Percentiles rank a stretch among this genome's conserved stretches.
These are phyloP conservation scores for Artibeus jamaicensis DNA, from an alignment of 2,797 vertebrate genomes.

Conservation along the genomic window DNA sequence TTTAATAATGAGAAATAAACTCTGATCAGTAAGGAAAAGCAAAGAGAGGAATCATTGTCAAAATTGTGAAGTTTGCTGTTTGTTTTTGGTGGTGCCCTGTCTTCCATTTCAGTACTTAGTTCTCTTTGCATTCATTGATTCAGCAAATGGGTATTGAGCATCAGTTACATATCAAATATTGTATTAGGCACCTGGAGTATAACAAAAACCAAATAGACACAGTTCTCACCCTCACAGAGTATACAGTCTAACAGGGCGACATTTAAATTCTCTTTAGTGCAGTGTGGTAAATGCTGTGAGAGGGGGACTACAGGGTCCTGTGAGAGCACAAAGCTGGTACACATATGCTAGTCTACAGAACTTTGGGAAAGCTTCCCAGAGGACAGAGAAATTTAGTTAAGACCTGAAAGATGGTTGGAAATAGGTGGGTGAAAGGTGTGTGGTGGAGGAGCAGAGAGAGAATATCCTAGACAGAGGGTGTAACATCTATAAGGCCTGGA, in stretches of 20 bases:
- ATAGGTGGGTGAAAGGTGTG: background rate
- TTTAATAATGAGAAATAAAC: background rate
- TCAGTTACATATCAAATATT: background rate
- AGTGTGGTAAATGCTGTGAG: background rate
- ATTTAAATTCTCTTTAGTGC: background rate
- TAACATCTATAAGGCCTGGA: background rate
- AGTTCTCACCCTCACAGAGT: background rate
- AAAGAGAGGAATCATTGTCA: background rate
- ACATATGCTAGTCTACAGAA: background rate
- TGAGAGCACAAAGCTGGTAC: background rate
- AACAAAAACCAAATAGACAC: background rate
- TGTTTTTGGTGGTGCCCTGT: background rate
- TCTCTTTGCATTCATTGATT: background rate
- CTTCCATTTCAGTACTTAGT: background rate
- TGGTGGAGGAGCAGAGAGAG: background rate
- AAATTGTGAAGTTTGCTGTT: background rate
- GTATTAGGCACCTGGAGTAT: background rate
- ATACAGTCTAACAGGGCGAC: background rate
- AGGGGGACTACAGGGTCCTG: background rate
- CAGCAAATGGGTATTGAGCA: background rate
- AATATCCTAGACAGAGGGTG: background rate
- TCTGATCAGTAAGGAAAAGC: background rate
- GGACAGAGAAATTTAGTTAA: background rate
- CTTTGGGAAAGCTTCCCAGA: background rate
- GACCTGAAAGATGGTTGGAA: background rate